These are phyloP conservation scores for Eriosoma lanigerum DNA, from an alignment of 1,140 invertebrate species.

Conservation along the genomic window DNA sequence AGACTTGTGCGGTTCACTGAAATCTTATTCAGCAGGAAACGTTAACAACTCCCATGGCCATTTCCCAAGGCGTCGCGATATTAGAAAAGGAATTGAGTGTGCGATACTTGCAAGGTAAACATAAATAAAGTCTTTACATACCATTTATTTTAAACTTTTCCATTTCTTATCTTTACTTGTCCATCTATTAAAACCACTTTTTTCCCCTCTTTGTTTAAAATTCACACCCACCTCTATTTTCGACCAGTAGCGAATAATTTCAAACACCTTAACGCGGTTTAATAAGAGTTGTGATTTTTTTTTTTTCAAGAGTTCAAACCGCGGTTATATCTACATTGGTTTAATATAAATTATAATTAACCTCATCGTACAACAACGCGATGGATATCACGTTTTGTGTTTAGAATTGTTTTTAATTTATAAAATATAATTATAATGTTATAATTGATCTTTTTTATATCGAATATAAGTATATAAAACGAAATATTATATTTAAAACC, in stretches of 20 bases:
- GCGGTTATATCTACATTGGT: too few relatives aligned
- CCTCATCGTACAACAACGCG: too few relatives aligned
- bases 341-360: too few relatives aligned
- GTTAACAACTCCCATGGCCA: neutral
- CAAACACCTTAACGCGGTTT: too few relatives aligned
- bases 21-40: neutral
- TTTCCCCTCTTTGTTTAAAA: neutral
- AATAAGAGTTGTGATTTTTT: too few relatives aligned
- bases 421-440: too few relatives aligned
- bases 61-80: neutral
- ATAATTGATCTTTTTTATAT: too few relatives aligned
- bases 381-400: too few relatives aligned
- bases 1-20: neutral
- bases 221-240: neutral
- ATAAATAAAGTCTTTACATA: slow-evolving; percentile 34
- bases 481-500: too few relatives aligned
- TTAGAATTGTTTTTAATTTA: too few relatives aligned
- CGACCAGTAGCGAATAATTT: neutral
- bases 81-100: slow-evolving; percentile 12
- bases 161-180: slow-evolving; percentile 9
- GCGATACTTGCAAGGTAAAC: slow-evolving; percentile 5
- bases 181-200: slow-evolving; percentile 38
- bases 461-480: too few relatives aligned
- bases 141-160: slow-evolving; percentile 41
- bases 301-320: too few relatives aligned